Evolutionary conservation across 2,113 vertebrate genomes (phyloP), one percentile per base, ranked within the genome.

Genomic region (Thunnus maccoyii): DNA sequence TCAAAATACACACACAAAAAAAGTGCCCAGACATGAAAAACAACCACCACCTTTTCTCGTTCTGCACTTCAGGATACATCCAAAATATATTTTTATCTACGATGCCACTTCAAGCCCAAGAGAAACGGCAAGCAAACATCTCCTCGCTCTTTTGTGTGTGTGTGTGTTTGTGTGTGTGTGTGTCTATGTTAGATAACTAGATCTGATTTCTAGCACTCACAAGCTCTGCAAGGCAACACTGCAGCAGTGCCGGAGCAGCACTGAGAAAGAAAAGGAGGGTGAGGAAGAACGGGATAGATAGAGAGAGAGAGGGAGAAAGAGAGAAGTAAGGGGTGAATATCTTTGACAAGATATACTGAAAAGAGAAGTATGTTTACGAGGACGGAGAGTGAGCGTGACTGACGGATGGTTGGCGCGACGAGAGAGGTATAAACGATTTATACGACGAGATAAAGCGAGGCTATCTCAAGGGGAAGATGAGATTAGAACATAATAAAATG

Each of bases 151-250:
- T 73, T 78, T 70, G 22, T 84, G 55, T 82, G 70, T 63, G 74
- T 83, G 56, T 80, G 22, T 22, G 22, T 30, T 3, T 82, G 17
- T 80, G 44, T 78, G 30, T 67, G 27, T 78, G 15, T 82, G 72
- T 84, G 56, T 86, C 36, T 83, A 11, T 81, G 86, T 91, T 88
- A 88, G 92, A 90, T 91, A 92, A 92, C 93, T 77, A 83, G 72
- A 91, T 90, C 79, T 85, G 79, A 91, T 91, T 89, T 86, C 85
- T 65, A 77, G 76, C 89, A 80, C 82, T 89, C 79, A 77, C 58
- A 84, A 85, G 77, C 82, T 89, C 86, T 90, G 90, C 86, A 85
- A 90, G 77, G 87, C 89, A 88, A 87, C 90, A 91, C 92, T 92
- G 91, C 92, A 89, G 89, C 92, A 92, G 83, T 48, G 78, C 76